Conservation (phyloP, 2,888 invertebrate species). For the Microplitis manilae region DNA sequence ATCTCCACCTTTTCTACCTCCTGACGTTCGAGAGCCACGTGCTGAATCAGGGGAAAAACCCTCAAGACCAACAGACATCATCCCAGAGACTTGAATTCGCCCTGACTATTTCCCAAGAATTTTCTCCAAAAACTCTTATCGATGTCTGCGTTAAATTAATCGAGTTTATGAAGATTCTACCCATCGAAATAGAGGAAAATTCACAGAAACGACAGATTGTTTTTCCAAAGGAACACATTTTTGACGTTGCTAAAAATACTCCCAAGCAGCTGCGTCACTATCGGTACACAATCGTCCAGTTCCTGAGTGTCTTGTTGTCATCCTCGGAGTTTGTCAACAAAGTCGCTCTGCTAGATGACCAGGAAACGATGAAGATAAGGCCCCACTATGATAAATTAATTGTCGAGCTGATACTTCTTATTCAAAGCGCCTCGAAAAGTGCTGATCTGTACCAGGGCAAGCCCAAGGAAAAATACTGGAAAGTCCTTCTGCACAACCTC, state of each 20-base stretch:
- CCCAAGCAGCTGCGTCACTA: constrained; percentile 87
- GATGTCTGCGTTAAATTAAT: constrained; percentile 80
- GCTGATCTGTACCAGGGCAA: constrained; percentile 76
- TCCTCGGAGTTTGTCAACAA: constrained; percentile 80
- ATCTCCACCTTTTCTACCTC: constrained; percentile 82
- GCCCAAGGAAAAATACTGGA: constrained; percentile 84
- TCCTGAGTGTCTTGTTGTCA: constrained; percentile 80
- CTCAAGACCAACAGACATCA: constrained; percentile 32
- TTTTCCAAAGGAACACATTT: constrained; percentile 72
- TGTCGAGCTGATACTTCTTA: constrained; percentile 78
- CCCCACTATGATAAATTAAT: constrained; percentile 80
- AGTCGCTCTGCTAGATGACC: constrained; percentile 74
- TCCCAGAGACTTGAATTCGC: constrained; percentile 77
- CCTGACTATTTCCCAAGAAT: constrained; percentile 78
- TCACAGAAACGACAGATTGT: constrained; percentile 57
- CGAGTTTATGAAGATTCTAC: constrained; percentile 78
- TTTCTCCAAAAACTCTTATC: constrained; percentile 77
- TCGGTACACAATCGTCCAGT: constrained; percentile 85
- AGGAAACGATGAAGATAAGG: constrained; percentile 75
- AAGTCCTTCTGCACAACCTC: constrained; percentile 83
- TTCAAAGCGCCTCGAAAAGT: constrained; percentile 78
- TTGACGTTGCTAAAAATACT: constrained; percentile 78
- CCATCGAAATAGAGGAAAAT: constrained; percentile 76
- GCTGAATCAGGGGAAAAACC: constrained; percentile 69
- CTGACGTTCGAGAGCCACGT: constrained; percentile 83